Percentiles rank a stretch among this genome's conserved stretches.
phyloP scores from a whole-genome alignment of 2,113 vertebrate genomes.

The Festucalex cinctus region DNA sequence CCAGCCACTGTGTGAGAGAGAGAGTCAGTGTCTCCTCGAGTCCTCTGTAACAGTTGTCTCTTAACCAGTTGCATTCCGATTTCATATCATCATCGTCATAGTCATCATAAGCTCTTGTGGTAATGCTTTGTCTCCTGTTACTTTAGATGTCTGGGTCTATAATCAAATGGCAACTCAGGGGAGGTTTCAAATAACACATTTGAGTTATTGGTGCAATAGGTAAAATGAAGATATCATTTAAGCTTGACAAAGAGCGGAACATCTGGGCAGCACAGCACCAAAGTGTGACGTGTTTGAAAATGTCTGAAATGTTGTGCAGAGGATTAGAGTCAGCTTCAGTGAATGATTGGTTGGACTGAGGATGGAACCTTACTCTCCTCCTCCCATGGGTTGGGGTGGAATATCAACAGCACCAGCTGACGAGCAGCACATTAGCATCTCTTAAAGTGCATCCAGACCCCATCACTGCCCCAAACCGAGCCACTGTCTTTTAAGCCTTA shows the following conservation, averaged over 20 bases:
- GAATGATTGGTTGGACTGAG: background rate
- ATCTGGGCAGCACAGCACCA: background rate
- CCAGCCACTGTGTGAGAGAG: background rate
- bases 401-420: slow-evolving; percentile 65
- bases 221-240: background rate
- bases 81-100: slow-evolving; percentile 28
- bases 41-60: slow-evolving; percentile 47
- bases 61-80: slow-evolving; percentile 57
- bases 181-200: background rate
- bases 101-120: slow-evolving; percentile 25
- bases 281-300: slow-evolving; percentile 7
- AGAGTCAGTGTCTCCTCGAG: slow-evolving; percentile 24
- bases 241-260: background rate
- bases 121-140: slow-evolving; percentile 27
- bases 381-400: slow-evolving; percentile 36
- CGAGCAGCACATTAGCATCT: slow-evolving; percentile 53
- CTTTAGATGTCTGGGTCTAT: background rate
- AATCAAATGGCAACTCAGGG: slow-evolving; percentile 1
- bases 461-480: slow-evolving; percentile 23
- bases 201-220: background rate
- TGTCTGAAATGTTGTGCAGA: slow-evolving; percentile 21
- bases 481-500: slow-evolving; percentile 38
- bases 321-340: slow-evolving; percentile 5
- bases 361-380: slow-evolving; percentile 41
- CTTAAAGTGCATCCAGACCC: slow-evolving; percentile 16